Percentiles rank a stretch among this genome's conserved stretches.
phyloP scores from a whole-genome alignment of 2,797 vertebrate species.

The Natrix natrix region DNA sequence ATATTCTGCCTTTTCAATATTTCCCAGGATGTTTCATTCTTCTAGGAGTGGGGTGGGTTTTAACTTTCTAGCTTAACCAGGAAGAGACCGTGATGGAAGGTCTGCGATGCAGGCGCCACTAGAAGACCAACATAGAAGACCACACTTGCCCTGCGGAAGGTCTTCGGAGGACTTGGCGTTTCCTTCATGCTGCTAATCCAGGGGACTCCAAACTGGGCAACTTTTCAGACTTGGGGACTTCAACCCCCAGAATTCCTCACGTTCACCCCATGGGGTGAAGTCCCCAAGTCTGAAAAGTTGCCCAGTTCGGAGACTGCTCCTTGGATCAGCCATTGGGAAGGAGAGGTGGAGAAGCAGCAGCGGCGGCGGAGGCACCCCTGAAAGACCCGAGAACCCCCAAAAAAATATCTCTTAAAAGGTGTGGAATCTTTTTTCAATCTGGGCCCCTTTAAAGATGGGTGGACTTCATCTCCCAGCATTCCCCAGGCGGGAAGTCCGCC shows the following conservation, averaged over 20 bases:
- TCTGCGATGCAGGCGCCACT: too few species aligned
- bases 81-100: too few species aligned
- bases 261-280: too few species aligned
- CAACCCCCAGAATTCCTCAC: not conserved
- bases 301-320: not conserved
- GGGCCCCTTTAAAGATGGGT: not conserved
- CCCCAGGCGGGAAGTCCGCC: not conserved
- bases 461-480: not conserved
- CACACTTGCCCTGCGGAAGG: too few species aligned
- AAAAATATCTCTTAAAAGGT: not conserved
- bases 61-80: too few species aligned
- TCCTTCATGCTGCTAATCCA: too few species aligned
- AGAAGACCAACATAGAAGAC: too few species aligned
- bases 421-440: not conserved
- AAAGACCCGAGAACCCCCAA: not conserved
- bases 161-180: too few species aligned
- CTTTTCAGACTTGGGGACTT: not conserved
- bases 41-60: too few species aligned
- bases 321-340: not conserved
- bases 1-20: too few species aligned
- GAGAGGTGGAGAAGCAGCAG: not conserved
- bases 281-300: too few species aligned
- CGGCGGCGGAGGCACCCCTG: not conserved
- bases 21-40: too few species aligned
- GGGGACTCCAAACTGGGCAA: not conserved